Evolutionary conservation across 37 sponge, comb jelly and placozoan species (phyloP), one percentile per base, ranked within the genome.

Genomic region (Hexactinellida sp.): DNA sequence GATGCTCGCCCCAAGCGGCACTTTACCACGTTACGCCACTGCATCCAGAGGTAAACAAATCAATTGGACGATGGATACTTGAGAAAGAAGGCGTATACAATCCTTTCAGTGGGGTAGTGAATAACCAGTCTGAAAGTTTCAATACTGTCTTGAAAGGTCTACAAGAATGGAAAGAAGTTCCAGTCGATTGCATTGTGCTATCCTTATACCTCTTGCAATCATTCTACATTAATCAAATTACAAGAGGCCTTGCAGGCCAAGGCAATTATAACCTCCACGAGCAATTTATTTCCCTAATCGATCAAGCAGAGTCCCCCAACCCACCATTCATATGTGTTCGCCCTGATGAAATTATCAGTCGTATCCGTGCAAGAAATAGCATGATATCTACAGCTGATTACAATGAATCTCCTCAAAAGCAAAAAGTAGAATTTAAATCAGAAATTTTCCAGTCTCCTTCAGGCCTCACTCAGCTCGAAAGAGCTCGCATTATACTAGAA

Each of bases 131-230:
- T n/a, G n/a, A n/a, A n/a, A n/a, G n/a, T n/a, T n/a, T n/a, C n/a
- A n/a, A n/a, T 76, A 21, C 82, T 5, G 36, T 76, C 34, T 34
- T 76, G 9, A 76, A 76, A 13, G 82, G 16, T 21, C 19, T 76
- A 9, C 82, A 76, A 21, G 36, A 76, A 28, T 76, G 82, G 82
- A 76, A 76, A 76, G 82, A 76, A 76, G 82, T n/a, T n/a, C n/a
- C n/a, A n/a, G n/a, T n/a, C 7, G 82, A 76, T 76, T 35, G 82
- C 36, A 35, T 76, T 9, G 36, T 76, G 34, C 82, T 76, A 35
- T 35, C 82, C 34, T 76, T 76, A 5, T 76, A 76, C 82, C 36
- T 35, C 16, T 34, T 76, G 34, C 82, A 76, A 34, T 76, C 36
- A 10, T 76, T 21, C 36, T 76, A 35, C 36, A 76, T 76, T 9